Evolutionary conservation across 1,140 invertebrate species (phyloP).

Genomic region (Eueides isabella): DNA sequence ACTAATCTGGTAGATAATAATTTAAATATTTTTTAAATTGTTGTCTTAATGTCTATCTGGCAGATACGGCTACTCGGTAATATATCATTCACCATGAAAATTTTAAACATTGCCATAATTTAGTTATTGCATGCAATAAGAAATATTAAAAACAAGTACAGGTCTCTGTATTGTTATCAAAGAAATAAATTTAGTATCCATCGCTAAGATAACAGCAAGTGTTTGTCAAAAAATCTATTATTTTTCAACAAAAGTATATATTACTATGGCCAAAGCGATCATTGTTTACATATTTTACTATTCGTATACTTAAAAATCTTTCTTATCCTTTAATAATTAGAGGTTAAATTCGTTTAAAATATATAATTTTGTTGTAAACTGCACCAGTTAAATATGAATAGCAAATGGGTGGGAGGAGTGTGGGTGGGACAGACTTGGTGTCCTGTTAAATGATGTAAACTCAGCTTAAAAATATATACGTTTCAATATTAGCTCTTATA

Average conservation of each 20-base stretch:
- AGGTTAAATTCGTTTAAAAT: neutral
- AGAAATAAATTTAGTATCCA: neutral
- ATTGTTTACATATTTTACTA: slow-evolving; percentile 14
- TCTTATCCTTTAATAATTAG: neutral
- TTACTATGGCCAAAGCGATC: slow-evolving; percentile 20
- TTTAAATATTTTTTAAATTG: no score
- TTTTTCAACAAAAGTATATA: slow-evolving; percentile 28
- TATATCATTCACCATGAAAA: no score
- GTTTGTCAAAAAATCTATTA: neutral
- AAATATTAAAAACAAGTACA: neutral
- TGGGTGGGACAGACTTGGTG: slow-evolving; percentile 38
- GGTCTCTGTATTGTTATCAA: neutral
- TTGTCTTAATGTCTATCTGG: no score
- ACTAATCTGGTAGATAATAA: no score
- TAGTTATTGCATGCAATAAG: no score
- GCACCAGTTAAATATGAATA: slow-evolving; percentile 41
- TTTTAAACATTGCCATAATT: no score
- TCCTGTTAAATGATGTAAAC: slow-evolving; percentile 43
- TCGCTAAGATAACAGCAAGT: slow-evolving; percentile 6
- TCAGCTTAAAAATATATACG: slow-evolving; percentile 34
- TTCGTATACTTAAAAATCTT: neutral
- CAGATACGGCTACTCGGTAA: no score
- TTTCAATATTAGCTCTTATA: slow-evolving; percentile 37
- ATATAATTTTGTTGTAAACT: slow-evolving; percentile 5
- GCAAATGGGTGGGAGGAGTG: slow-evolving; percentile 39